Evolutionary conservation across 2,888 invertebrate genomes (phyloP).

Genomic region (Vesta saturnalis): DNA sequence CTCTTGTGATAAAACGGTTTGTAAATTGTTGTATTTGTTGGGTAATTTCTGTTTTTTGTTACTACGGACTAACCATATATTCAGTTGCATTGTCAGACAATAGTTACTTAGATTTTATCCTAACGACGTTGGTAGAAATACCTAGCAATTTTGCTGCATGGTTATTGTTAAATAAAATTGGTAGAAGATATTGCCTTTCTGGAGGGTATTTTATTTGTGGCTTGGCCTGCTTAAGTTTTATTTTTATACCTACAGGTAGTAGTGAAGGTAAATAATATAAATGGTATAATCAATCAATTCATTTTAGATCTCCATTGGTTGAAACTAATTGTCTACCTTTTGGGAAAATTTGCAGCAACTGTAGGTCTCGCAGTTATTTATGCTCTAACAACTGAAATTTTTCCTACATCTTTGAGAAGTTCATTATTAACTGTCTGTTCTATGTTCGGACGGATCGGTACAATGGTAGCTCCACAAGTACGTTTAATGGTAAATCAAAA

Average conservation of each 20-base stretch:
- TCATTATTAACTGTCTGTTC: too few relatives aligned
- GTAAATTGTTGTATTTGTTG: conserved; percentile 79
- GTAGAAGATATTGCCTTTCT: conserved; percentile 72
- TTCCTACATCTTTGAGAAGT: too few relatives aligned
- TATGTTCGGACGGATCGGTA: too few relatives aligned
- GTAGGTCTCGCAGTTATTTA: too few relatives aligned
- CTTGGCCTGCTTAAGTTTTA: conserved; percentile 67
- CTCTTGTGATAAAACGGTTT: conserved; percentile 65
- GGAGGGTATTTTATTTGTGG: conserved; percentile 72
- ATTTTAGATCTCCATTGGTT: too few relatives aligned
- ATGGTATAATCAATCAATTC: too few relatives aligned
- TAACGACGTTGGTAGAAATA: conserved; percentile 75
- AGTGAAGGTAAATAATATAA: too few relatives aligned
- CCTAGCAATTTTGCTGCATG: conserved; percentile 76
- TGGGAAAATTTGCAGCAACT: too few relatives aligned
- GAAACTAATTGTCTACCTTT: too few relatives aligned
- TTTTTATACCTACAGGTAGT: conserved; percentile 69
- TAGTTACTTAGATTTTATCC: conserved; percentile 79
- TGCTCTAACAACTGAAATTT: too few relatives aligned
- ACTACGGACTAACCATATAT: conserved; percentile 83
- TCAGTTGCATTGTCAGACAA: conserved; percentile 79
- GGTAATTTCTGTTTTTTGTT: conserved; percentile 81
- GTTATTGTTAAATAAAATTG: conserved; percentile 70
- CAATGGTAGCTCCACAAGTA: too few relatives aligned
- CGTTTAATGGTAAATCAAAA: too few relatives aligned